Evolutionary conservation across 92 coral and sea anemone species (phyloP).

Genomic region (Virgularia gustaviana): DNA sequence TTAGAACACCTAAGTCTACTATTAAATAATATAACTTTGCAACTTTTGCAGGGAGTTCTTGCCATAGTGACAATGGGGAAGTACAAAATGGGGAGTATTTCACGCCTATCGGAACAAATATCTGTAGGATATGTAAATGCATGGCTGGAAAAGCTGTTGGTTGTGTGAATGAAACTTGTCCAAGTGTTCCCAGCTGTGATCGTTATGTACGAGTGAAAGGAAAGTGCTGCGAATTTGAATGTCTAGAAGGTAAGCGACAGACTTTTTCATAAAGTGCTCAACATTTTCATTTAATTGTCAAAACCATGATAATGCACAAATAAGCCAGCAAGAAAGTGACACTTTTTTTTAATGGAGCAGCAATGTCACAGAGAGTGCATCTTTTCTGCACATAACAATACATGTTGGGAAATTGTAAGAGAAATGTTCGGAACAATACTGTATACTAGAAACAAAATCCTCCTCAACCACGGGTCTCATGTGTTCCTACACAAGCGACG

Average conservation of each 20-base stretch:
- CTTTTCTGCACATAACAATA: too few relatives aligned
- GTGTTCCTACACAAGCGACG: too few relatives aligned
- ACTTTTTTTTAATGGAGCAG: too few relatives aligned
- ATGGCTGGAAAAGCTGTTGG: conserved; percentile 68
- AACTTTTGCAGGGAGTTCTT: background rate
- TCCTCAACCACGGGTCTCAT: too few relatives aligned
- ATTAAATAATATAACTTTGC: background rate
- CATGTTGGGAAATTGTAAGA: too few relatives aligned
- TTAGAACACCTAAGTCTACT: too few relatives aligned
- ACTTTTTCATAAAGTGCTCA: background rate
- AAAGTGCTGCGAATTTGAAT: conserved; percentile 87
- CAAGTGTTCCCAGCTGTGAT: conserved; percentile 72
- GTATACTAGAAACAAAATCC: too few relatives aligned
- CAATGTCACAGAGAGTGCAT: too few relatives aligned
- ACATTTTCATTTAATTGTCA: too few relatives aligned
- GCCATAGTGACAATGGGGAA: background rate
- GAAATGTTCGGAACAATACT: too few relatives aligned
- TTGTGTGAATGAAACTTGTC: conserved; percentile 75
- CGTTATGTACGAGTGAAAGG: conserved; percentile 77
- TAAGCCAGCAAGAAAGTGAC: too few relatives aligned
- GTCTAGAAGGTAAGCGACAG: conserved; percentile 67
- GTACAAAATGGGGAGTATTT: conserved; percentile 66
- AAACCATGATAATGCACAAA: too few relatives aligned
- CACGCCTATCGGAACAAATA: conserved; percentile 66
- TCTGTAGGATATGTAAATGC: conserved; percentile 88